These are phyloP conservation scores for Sisyra terminalis DNA, from an alignment of 2,888 invertebrate genomes.

Conservation along the genomic window DNA sequence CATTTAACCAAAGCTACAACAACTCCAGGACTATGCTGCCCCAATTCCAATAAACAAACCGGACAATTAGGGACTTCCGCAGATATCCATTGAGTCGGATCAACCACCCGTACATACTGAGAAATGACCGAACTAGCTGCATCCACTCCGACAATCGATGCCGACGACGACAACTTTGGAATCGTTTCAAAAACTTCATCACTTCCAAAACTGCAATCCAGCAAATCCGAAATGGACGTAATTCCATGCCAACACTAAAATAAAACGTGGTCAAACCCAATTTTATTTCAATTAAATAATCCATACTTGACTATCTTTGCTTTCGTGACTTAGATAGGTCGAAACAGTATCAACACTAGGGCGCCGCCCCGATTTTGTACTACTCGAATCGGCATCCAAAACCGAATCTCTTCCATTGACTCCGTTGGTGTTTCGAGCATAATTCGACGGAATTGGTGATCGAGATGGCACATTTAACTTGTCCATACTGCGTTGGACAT, in stretches of 20 bases:
- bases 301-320: constrained; percentile 39
- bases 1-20: constrained; percentile 55
- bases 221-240: constrained; percentile 44
- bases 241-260: constrained; percentile 10
- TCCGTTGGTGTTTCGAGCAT: constrained; percentile 18
- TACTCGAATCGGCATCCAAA: constrained; percentile 50
- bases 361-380: constrained; percentile 58
- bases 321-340: constrained; percentile 75
- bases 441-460: constrained; percentile 6
- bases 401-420: constrained; percentile 18
- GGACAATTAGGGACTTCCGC: constrained; percentile 52
- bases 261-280: too few species aligned
- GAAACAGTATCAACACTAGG: constrained; percentile 80
- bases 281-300: constrained; percentile 3
- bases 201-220: constrained; percentile 54
- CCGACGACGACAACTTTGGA: constrained; percentile 19
- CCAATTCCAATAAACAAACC: constrained; percentile 43
- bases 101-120: constrained; percentile 49
- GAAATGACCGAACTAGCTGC: constrained; percentile 45
- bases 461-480: constrained; percentile 11
- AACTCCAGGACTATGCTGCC: constrained; percentile 30
- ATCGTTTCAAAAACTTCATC: constrained; percentile 47
- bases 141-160: constrained; percentile 36
- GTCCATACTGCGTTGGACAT: constrained; percentile 12
- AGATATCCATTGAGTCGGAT: constrained; percentile 35